Conservation (phyloP, 2,888 invertebrate genomes). For the Aphodius sticticus region DNA sequence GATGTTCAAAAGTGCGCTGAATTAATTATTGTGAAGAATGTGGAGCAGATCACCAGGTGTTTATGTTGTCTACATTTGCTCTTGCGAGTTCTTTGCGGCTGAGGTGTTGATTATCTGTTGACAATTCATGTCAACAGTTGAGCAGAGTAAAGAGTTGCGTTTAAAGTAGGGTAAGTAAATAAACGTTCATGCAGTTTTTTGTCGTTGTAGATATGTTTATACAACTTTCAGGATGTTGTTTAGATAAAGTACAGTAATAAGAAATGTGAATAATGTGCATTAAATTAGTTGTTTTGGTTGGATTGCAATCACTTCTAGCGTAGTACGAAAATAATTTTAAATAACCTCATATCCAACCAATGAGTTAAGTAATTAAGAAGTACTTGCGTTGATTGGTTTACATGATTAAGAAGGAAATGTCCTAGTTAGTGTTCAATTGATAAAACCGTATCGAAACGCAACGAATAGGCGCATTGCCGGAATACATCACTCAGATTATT, state of each 20-base stretch:
- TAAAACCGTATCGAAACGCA: background rate
- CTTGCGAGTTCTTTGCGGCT: background rate
- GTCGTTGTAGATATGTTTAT: too few relatives aligned
- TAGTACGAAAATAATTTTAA: background rate
- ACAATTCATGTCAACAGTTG: background rate
- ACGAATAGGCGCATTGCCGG: background rate
- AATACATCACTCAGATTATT: background rate
- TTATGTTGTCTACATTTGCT: background rate
- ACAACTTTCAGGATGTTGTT: background rate
- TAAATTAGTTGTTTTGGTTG: background rate
- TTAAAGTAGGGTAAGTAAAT: too few relatives aligned
- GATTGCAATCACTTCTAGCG: background rate
- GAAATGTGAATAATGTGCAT: background rate
- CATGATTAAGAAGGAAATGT: background rate
- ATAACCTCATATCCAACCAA: background rate
- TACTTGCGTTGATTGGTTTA: background rate
- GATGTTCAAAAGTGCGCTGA: constrained; percentile 5
- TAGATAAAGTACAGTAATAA: background rate
- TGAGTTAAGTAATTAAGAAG: background rate
- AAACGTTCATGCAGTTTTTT: too few relatives aligned
- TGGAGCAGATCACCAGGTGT: background rate
- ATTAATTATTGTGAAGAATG: constrained; percentile 5
- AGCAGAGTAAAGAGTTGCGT: background rate
- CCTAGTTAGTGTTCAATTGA: background rate
- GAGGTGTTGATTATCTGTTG: background rate